A percentile compares a stretch with the other conserved stretches of the same genome.
These are phyloP conservation scores for Phymorhynchus buccinoides DNA, from an alignment of 1,140 invertebrate species.

Conservation along the genomic window DNA sequence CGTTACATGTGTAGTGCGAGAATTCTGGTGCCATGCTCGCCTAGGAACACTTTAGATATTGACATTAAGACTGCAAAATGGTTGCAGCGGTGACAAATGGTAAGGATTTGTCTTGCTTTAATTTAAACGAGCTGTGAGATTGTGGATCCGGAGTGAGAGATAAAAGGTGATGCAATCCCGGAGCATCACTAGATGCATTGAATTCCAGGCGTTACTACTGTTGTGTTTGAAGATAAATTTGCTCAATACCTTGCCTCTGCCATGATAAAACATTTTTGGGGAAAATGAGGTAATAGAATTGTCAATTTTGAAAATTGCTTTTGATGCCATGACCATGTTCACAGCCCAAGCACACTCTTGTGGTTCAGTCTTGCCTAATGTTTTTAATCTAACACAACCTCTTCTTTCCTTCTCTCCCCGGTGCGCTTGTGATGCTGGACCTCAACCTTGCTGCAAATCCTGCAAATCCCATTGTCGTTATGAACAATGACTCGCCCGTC, in stretches of 20 bases:
- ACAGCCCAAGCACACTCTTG: neutral
- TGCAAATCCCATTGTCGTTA: neutral
- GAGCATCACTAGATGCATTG: neutral
- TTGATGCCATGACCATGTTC: slow-evolving; percentile 1
- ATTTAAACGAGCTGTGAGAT: neutral
- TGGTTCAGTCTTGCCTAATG: neutral
- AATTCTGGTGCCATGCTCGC: too few relatives aligned
- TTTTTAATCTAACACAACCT: neutral
- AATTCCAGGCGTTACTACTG: too few relatives aligned
- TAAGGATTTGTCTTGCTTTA: too few relatives aligned
- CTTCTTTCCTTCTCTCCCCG: neutral
- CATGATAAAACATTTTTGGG: neutral
- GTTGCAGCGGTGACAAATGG: too few relatives aligned
- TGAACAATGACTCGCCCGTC: neutral
- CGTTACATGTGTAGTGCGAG: too few relatives aligned
- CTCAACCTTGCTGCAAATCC: neutral
- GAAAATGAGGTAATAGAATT: neutral
- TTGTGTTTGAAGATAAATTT: neutral
- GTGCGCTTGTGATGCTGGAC: neutral
- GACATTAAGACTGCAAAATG: too few relatives aligned
- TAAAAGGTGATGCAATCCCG: neutral
- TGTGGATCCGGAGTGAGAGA: neutral
- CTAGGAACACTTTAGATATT: too few relatives aligned
- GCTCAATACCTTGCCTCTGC: neutral
- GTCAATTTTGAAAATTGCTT: neutral